Base-by-base conservation (phyloP, 2,113 vertebrate species). In the Istiophorus platypterus region DNA sequence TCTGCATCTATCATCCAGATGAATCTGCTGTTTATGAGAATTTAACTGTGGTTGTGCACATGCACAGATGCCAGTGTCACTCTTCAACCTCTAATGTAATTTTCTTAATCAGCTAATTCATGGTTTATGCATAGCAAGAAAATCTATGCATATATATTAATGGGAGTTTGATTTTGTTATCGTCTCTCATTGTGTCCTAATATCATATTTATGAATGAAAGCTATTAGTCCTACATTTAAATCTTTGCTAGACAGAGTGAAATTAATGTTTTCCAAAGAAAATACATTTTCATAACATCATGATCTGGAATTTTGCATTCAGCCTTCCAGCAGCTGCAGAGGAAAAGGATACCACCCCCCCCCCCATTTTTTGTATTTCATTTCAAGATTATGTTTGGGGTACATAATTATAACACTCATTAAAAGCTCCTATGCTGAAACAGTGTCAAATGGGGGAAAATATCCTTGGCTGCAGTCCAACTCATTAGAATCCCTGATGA, bases 341-440 rank as follows among this genome's bases (percentile, higher is more conserved):
- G 64, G 22, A 79, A 78, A 27, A 74, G 52, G 18, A 67, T 59
- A 69, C 59, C 66, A 47, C 62, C 31, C 58, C 31, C 62, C 58
- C 20, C 26, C 42, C 27, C 49, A 27, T 88, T 81, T 81, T 91
- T 72, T 85, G 85, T 85, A 81, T 88, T 87, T 94, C 84, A 89
- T 92, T 93, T 90, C 65, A 92, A 92, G 89, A 92, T 90, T 86
- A 90, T 92, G 92, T 94, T 95, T 91, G 82, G 82, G 87, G 86
- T 80, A 80, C 91, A 90, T 92, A 93, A 94, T 94, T 92, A 90
- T 86, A 85, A 87, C 82, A 89, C 88, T 93, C 90, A 91, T 94
- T 94, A 94, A 92, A 93, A 85, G 85, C 74, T 91, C 86, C 88
- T 85, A 72, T 76, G 83, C 78, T 86, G 81, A 92, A 92, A 89